A percentile compares a stretch with the other conserved stretches of the same genome.
Evolutionary conservation across 2,797 vertebrate genomes (phyloP).

Genomic region (Phaenicophaeus curvirostris): DNA sequence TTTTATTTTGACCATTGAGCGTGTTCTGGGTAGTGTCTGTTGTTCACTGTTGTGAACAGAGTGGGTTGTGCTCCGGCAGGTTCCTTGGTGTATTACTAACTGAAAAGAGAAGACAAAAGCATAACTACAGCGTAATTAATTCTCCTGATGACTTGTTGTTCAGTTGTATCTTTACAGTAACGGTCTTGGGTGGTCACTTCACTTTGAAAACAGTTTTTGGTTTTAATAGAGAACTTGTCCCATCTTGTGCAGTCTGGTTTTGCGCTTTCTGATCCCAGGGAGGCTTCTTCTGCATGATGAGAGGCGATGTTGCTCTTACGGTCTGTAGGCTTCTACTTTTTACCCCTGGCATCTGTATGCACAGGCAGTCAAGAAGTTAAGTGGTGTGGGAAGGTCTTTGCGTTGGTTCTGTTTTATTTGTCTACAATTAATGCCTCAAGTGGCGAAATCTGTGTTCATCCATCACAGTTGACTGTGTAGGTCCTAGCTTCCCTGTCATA

Average conservation of each 20-base stretch:
- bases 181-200: background rate
- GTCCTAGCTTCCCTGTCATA: background rate
- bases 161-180: background rate
- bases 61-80: background rate
- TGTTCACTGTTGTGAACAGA: background rate
- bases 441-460: background rate
- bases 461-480: background rate
- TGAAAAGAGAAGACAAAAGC: background rate
- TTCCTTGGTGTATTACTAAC: background rate
- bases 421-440: background rate
- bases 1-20: background rate
- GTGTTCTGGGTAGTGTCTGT: background rate
- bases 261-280: background rate
- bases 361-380: background rate
- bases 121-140: background rate
- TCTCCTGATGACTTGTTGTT: background rate
- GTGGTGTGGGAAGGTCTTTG: background rate
- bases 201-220: background rate
- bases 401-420: background rate
- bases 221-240: background rate
- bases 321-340: background rate
- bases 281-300: background rate
- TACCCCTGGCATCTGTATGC: background rate
- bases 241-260: background rate
- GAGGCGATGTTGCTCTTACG: accelerated